Evolutionary conservation across 2,888 invertebrate species (phyloP), one percentile per base, ranked within the genome.

Genomic region (Nemapogon koenigi): DNA sequence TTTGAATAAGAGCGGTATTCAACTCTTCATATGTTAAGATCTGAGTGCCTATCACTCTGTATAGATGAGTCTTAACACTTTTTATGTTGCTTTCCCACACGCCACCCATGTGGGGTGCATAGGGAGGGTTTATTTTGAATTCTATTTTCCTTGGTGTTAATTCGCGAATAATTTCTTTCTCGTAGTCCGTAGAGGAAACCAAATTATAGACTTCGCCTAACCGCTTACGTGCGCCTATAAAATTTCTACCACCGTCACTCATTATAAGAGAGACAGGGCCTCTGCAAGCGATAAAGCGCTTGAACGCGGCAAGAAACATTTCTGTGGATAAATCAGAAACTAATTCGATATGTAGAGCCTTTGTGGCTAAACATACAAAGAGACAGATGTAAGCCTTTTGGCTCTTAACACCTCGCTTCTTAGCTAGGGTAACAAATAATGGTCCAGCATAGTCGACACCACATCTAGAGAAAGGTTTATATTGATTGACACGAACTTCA

Each of bases 401-500:
- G 4, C 28, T 33, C 10, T 29, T 26, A 7, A 33, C 16, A 3
- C 39, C 37, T 4, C 42, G 31, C 16, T 27, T 30, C 2, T 35
- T 29, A 4, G 14, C 11, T 11, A 11, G 29, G 3, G 33, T 35
- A 8, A 39, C 18, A 7, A 15, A 19, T 13, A 41, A 41, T 6
- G 43, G 43, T 7, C 43, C 43, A 2, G 30, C 43, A 32, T 37
- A 41, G 16, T 43, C 43, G 3, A 43, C 43, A 8, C 15, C 43
- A 3, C n/a, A n/a, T n/a, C n/a, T n/a, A 3, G 19, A 16, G 26
- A 43, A 43, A 11, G 29, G 13, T 25, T 39, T 43, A 1, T 16
- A 36, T 41, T 40, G n/a, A 10, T 4, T 11, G 2, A 43, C 40
- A 11, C 40, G 16, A 8, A 14, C 17, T n/a, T 25, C 4, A 7